phyloP scores from a whole-genome alignment of 2,888 invertebrate species.

The Leptinotarsa juncta region DNA sequence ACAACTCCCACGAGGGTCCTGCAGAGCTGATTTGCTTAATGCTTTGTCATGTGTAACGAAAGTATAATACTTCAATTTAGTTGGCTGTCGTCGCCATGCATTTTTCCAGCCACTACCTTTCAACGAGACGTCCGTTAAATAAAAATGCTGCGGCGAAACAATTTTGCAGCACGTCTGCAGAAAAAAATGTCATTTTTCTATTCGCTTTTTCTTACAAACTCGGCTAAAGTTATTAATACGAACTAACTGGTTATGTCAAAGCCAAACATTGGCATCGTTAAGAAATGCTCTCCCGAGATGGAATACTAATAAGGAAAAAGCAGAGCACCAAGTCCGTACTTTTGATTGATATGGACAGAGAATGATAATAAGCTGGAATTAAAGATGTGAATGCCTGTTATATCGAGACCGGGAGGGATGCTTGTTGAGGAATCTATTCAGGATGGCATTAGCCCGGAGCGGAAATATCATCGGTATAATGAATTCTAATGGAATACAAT shows the following conservation, averaged over 20 bases:
- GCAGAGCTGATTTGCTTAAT: slow-evolving; percentile 62
- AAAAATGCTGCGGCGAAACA: slow-evolving; percentile 61
- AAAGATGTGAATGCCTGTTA: slow-evolving; percentile 56
- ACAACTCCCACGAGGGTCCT: slow-evolving; percentile 51
- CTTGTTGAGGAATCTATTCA: slow-evolving; percentile 19
- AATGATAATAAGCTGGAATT: slow-evolving; percentile 63
- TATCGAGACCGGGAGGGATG: slow-evolving; percentile 22
- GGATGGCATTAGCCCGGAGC: slow-evolving; percentile 10
- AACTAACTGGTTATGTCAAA: slow-evolving; percentile 69
- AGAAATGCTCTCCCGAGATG: slow-evolving; percentile 59
- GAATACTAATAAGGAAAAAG: slow-evolving; percentile 67
- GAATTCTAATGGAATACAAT: slow-evolving; percentile 10
- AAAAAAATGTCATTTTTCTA: slow-evolving; percentile 67
- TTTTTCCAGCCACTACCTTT: slow-evolving; percentile 65
- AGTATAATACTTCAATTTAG: slow-evolving; percentile 65
- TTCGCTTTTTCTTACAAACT: slow-evolving; percentile 64
- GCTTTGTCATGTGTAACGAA: slow-evolving; percentile 62
- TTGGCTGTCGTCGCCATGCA: slow-evolving; percentile 65
- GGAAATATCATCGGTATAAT: slow-evolving; percentile 19
- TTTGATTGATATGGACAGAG: slow-evolving; percentile 64
- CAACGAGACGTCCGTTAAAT: slow-evolving; percentile 55
- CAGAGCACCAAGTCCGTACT: slow-evolving; percentile 51
- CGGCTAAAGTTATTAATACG: slow-evolving; percentile 67
- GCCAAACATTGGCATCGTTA: slow-evolving; percentile 67
- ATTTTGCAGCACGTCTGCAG: slow-evolving; percentile 56